A percentile compares a stretch with the other conserved stretches of the same genome.
phyloP scores from a whole-genome alignment of 2,113 vertebrate genomes.

The Dromiciops gliroides region DNA sequence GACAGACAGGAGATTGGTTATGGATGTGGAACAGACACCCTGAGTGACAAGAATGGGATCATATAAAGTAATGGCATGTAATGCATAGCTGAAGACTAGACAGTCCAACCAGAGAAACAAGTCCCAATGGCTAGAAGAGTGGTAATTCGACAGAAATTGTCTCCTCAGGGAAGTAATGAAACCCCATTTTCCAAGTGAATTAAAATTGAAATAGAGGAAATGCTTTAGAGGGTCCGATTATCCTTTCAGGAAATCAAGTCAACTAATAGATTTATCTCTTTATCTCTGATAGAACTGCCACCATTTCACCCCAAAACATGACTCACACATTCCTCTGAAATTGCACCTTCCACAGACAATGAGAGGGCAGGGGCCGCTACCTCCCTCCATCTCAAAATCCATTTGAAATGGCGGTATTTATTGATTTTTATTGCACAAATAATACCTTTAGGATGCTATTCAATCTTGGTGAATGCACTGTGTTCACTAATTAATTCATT shows the following conservation, averaged over 20 bases:
- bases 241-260: not conserved
- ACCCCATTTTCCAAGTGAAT: not conserved
- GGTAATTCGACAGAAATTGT: not conserved
- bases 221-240: not conserved
- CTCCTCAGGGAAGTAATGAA: not conserved
- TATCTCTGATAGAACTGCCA: constrained; percentile 16
- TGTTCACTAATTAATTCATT: constrained; percentile 69
- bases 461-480: constrained; percentile 49
- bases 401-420: constrained; percentile 62
- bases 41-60: not conserved
- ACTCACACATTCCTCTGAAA: constrained; percentile 56
- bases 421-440: constrained; percentile 38
- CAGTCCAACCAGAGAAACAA: not conserved
- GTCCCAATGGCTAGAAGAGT: not conserved
- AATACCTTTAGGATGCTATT: constrained; percentile 68
- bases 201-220: constrained; percentile 3
- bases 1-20: not conserved
- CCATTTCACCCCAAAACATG: constrained; percentile 15
- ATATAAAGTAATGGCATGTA: not conserved
- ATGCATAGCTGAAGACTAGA: not conserved
- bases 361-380: constrained; percentile 12
- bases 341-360: not conserved
- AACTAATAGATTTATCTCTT: not conserved
- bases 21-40: not conserved
- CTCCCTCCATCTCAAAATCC: constrained; percentile 41